Percentiles rank a stretch among this genome's conserved stretches.
phyloP scores from a whole-genome alignment of 2,113 vertebrate species.

The Syrrhaptes paradoxus region DNA sequence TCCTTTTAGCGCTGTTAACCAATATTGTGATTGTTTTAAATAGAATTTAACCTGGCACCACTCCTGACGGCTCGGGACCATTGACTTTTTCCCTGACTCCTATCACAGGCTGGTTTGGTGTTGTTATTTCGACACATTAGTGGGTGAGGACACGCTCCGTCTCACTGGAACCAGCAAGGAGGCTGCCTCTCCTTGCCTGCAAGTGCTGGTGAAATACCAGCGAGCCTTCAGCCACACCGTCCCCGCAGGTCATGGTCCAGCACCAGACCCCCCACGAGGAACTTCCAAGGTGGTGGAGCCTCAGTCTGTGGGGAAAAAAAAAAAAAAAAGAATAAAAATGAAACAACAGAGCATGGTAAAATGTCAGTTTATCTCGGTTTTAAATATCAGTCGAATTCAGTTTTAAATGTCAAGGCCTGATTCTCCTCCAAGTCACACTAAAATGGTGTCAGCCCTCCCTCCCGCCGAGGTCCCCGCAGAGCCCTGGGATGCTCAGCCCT shows the following conservation, averaged over 20 bases:
- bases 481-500: neutral
- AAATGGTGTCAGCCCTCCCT: neutral
- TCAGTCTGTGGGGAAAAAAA: neutral
- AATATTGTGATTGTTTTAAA: neutral
- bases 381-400: neutral
- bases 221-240: neutral
- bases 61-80: neutral
- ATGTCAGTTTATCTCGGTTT: slow-evolving; percentile 30
- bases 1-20: neutral
- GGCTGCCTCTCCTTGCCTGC: neutral
- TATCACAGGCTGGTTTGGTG: neutral
- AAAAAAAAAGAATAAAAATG: neutral
- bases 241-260: neutral
- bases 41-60: neutral
- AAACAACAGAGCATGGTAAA: neutral
- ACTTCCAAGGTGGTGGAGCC: neutral
- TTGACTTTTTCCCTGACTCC: neutral
- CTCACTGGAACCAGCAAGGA: neutral
- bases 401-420: neutral
- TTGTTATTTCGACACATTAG: slow-evolving; percentile 6
- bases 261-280: neutral
- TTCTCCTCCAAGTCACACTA: neutral
- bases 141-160: neutral
- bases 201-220: neutral
- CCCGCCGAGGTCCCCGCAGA: neutral